Conservation (phyloP, 2,113 vertebrate genomes). For the Lipophrys pholis region DNA sequence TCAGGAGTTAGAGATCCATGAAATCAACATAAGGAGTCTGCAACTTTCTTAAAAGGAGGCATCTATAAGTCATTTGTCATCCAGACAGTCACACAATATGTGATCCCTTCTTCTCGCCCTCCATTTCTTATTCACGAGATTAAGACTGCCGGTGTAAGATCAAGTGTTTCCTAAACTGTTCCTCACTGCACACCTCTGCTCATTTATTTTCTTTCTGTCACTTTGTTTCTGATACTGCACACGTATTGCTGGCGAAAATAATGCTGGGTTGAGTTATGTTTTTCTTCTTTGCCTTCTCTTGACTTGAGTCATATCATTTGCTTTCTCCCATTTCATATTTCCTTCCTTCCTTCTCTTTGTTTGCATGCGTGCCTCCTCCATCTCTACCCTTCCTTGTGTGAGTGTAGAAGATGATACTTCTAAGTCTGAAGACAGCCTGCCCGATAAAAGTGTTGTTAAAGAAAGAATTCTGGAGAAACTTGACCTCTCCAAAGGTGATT, state of each 20-base stretch:
- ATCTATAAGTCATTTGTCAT: conserved; percentile 74
- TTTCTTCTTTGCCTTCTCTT: too few species aligned
- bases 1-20: conserved; percentile 54
- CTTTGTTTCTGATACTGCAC: conserved; percentile 41
- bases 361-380: conserved; percentile 22
- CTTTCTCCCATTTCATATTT: conserved; percentile 7
- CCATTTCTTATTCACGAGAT: conserved; percentile 79
- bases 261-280: background rate
- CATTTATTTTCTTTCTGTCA: conserved; percentile 18
- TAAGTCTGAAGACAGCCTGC: conserved; percentile 85
- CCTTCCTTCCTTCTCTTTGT: conserved; percentile 19
- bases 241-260: background rate
- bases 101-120: conserved; percentile 50
- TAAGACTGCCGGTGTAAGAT: conserved; percentile 68
- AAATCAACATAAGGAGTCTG: conserved; percentile 51
- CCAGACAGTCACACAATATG: conserved; percentile 66
- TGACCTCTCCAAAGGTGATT: conserved; percentile 88
- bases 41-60: conserved; percentile 40
- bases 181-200: conserved; percentile 17
- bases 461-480: conserved; percentile 87
- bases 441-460: conserved; percentile 75
- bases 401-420: conserved; percentile 86
- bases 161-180: conserved; percentile 65
- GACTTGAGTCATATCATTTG: too few species aligned
- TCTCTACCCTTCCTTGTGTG: conserved; percentile 29